Conservation (phyloP, 2,888 invertebrate genomes). For the Stenurella melanura region DNA sequence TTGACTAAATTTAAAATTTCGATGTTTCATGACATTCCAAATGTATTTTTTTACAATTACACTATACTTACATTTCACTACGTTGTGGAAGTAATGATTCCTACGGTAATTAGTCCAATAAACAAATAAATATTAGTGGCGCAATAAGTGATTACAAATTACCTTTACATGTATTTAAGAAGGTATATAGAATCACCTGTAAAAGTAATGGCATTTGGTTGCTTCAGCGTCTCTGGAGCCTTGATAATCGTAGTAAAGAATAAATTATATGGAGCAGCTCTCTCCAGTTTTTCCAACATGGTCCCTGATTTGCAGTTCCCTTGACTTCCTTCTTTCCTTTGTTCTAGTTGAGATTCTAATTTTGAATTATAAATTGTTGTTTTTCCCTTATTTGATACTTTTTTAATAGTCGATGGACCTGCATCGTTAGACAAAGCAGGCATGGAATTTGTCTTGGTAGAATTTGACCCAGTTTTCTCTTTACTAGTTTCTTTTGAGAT, state of each 20-base stretch:
- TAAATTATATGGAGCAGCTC: conserved; percentile 83
- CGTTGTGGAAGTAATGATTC: too few relatives aligned
- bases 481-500: conserved; percentile 5
- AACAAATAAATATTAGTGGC: too few relatives aligned
- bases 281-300: conserved; percentile 81
- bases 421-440: conserved; percentile 36
- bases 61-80: too few relatives aligned
- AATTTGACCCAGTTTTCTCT: neutral
- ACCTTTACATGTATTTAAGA: too few relatives aligned
- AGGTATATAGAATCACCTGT: conserved; percentile 73
- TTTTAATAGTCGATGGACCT: conserved; percentile 35
- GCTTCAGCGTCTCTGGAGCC: conserved; percentile 78
- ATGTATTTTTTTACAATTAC: too few relatives aligned
- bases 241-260: conserved; percentile 85
- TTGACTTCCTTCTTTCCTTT: conserved; percentile 19
- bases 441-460: conserved; percentile 16
- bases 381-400: conserved; percentile 74
- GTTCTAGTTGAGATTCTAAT: conserved; percentile 12
- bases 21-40: too few relatives aligned
- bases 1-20: too few relatives aligned
- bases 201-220: conserved; percentile 82
- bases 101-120: too few relatives aligned
- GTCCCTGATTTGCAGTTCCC: conserved; percentile 68
- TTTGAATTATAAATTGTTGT: conserved; percentile 70
- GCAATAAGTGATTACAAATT: too few relatives aligned